Conservation (phyloP, 1,140 invertebrate genomes). For the Bombus turneri region DNA sequence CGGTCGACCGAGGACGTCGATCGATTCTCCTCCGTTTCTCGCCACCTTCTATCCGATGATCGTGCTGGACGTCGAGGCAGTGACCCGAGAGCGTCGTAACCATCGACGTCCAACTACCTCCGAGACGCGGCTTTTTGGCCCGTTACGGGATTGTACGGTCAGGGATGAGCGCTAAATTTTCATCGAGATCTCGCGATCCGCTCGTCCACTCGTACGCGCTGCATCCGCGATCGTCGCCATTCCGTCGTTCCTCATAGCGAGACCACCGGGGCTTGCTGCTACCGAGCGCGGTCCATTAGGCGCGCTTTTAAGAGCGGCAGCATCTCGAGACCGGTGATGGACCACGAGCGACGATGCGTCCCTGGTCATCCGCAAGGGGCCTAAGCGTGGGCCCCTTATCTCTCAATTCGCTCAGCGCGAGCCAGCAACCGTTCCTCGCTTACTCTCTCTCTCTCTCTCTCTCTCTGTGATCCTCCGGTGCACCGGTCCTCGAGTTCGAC, state of each 20-base stretch:
- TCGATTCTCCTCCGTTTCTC: conserved; percentile 67
- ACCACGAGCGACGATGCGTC: conserved; percentile 61
- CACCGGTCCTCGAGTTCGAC: conserved; percentile 22
- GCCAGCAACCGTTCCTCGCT: conserved; percentile 13
- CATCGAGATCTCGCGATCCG: neutral
- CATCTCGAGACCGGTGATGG: conserved; percentile 2
- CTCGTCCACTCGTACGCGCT: rapidly evolving
- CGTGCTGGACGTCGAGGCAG: conserved; percentile 66
- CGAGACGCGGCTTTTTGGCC: conserved; percentile 59
- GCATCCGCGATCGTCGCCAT: neutral
- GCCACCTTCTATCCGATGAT: conserved; percentile 75
- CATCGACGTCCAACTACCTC: neutral
- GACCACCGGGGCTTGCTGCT: conserved; percentile 5
- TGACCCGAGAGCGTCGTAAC: conserved; percentile 18
- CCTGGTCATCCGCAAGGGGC: conserved; percentile 60
- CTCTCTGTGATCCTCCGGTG: conserved; percentile 21
- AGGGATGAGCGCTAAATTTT: conserved; percentile 60
- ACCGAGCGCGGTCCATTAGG: conserved; percentile 25
- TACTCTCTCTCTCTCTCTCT: conserved; percentile 4
- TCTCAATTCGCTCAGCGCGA: conserved; percentile 77
- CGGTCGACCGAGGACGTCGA: conserved; percentile 60
- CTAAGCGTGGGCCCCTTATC: conserved; percentile 77
- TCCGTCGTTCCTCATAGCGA: neutral
- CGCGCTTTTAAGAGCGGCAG: conserved; percentile 24
- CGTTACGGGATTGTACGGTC: conserved; percentile 77